phyloP scores from a whole-genome alignment of 2,888 invertebrate species.

The Morinoia aosen region DNA sequence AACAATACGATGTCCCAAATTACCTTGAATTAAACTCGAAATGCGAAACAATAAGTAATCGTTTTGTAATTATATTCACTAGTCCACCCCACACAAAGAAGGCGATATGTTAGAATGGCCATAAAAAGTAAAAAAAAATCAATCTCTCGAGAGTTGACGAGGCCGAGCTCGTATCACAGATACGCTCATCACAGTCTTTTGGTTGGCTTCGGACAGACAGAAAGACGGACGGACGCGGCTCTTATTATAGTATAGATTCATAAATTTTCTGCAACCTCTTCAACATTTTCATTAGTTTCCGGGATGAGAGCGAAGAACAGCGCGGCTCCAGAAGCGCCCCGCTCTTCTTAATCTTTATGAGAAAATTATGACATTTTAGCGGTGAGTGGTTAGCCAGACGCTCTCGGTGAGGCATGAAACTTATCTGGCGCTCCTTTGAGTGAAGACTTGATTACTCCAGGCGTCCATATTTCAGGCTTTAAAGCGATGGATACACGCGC shows the following conservation, averaged over 20 bases:
- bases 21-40: background rate
- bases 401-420: slow-evolving; percentile 17
- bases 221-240: too few species aligned
- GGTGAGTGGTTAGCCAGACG: background rate
- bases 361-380: slow-evolving; percentile 8
- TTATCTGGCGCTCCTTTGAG: background rate
- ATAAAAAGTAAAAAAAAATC: too few species aligned
- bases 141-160: too few species aligned
- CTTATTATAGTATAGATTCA: too few species aligned
- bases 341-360: slow-evolving; percentile 17
- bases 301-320: background rate
- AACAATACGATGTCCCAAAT: background rate
- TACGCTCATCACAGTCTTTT: too few species aligned
- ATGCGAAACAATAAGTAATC: background rate
- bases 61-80: background rate
- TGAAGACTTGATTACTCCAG: slow-evolving; percentile 6
- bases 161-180: too few species aligned
- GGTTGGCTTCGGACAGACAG: too few species aligned
- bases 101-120: too few species aligned
- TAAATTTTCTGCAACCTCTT: background rate
- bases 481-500: background rate
- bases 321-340: background rate
- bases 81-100: too few species aligned
- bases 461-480: background rate
- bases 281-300: background rate